Percentiles rank a stretch among this genome's conserved stretches.
Evolutionary conservation across 2,797 vertebrate genomes (phyloP).

Genomic region (Cirrhinus molitorella): DNA sequence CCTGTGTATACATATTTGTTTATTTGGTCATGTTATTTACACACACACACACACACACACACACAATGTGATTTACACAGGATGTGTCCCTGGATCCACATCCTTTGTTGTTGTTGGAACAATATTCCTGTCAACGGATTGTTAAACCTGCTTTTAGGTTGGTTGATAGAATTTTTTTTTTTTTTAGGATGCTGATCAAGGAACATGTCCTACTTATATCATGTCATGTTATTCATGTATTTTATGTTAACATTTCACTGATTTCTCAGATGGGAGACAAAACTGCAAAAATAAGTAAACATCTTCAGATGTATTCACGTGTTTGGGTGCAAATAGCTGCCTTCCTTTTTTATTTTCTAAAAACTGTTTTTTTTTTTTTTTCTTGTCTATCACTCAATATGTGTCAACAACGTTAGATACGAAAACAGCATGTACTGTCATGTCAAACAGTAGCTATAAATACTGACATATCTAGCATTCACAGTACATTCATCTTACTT

Average conservation of each 20-base stretch:
- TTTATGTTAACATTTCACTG: not conserved
- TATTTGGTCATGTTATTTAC: not conserved
- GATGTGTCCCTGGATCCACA: not conserved
- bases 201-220: not conserved
- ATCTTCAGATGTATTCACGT: not conserved
- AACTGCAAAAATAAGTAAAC: not conserved
- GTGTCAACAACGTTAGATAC: not conserved
- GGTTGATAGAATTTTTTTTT: not conserved
- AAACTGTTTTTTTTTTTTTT: not conserved
- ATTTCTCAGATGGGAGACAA: not conserved
- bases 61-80: constrained; percentile 4
- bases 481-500: not conserved
- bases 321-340: not conserved
- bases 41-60: not conserved
- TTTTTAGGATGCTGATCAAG: not conserved
- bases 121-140: not conserved
- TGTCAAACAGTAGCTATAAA: not conserved
- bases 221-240: not conserved
- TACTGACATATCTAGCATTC: not conserved
- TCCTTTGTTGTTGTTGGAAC: not conserved
- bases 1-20: not conserved
- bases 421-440: not conserved
- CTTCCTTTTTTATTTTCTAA: not conserved
- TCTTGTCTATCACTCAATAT: not conserved
- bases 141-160: not conserved